Base-by-base conservation (phyloP, 2,888 invertebrate species). In the Oscheius myriophilus region DNA sequence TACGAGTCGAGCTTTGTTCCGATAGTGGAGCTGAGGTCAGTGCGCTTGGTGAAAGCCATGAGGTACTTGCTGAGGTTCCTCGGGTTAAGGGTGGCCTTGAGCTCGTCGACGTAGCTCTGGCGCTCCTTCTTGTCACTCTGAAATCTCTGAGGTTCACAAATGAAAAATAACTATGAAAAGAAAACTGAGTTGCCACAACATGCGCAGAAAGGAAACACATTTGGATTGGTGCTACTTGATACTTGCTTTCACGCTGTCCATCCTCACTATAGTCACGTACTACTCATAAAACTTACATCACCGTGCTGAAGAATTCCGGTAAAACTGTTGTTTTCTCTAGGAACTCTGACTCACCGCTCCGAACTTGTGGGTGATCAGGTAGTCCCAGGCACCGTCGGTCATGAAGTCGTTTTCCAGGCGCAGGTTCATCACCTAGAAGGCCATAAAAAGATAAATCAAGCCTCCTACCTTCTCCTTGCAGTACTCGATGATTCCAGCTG, bases 321-420 rank as follows among this genome's bases (percentile, higher is more conserved):
- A 61, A 61, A 33, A 11, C 23, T 23, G 21, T n/a, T 42, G 45
- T 21, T 58, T 14, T 39, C 21, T 43, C 33, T 26, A 33, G 33
- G 39, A 26, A 9, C 16, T 14, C 11, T 25, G 43, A 92, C 93
- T 92, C 91, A 93, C 93, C 89, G 92, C 92, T 87, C 94, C 94
- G 88, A 94, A 94, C 90, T 93, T 93, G 88, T 94, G 94, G 87
- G 93, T 92, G 83, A 93, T 91, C 77, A 94, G 90, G 88, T 93
- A 94, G 84, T 93, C 92, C 88, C 93, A 93, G 71, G 93, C 93
- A 1, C 93, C 92, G 78, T 93, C 93, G 69, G 92, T 92, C 88
- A 94, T 93, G 42, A 90, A 90, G 76, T 89, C 88, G 86, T 92
- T 92, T 41, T 92, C 91, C 69, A 93, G 91, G 84, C 92, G 92